Evolutionary conservation across 1,140 invertebrate genomes (phyloP).

Genomic region (Vanessa atalanta): DNA sequence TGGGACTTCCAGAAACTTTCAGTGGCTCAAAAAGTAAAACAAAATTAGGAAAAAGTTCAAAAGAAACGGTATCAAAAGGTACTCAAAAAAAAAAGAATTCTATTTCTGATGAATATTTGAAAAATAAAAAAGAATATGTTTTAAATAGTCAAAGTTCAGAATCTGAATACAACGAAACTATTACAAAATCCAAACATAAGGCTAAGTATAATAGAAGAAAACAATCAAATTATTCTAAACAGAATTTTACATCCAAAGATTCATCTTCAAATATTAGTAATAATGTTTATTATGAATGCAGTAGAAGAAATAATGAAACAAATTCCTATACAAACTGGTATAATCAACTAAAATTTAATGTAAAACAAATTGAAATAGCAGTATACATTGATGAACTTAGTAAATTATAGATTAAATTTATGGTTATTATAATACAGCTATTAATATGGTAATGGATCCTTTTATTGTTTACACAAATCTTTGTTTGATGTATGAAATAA

Average conservation of each 20-base stretch:
- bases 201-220: neutral
- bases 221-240: neutral
- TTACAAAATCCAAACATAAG: neutral
- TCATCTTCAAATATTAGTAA: neutral
- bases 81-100: neutral
- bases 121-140: neutral
- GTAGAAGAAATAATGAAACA: neutral
- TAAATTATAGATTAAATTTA: conserved; percentile 12
- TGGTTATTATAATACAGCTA: too few relatives aligned
- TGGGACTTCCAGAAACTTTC: conserved; percentile 46
- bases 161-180: conserved; percentile 5
- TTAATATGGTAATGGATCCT: too few relatives aligned
- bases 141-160: neutral
- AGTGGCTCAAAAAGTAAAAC: conserved; percentile 5
- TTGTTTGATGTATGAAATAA: too few relatives aligned
- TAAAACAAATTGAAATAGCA: conserved; percentile 52
- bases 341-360: conserved; percentile 51
- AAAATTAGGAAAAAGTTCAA: neutral
- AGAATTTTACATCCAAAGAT: neutral
- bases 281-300: neutral
- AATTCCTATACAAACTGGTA: conserved; percentile 56
- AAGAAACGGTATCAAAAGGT: neutral
- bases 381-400: conserved; percentile 57
- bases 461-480: too few relatives aligned
- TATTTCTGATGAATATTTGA: neutral